phyloP scores from a whole-genome alignment of 1,140 invertebrate genomes.

The Scylla paramamosain region DNA sequence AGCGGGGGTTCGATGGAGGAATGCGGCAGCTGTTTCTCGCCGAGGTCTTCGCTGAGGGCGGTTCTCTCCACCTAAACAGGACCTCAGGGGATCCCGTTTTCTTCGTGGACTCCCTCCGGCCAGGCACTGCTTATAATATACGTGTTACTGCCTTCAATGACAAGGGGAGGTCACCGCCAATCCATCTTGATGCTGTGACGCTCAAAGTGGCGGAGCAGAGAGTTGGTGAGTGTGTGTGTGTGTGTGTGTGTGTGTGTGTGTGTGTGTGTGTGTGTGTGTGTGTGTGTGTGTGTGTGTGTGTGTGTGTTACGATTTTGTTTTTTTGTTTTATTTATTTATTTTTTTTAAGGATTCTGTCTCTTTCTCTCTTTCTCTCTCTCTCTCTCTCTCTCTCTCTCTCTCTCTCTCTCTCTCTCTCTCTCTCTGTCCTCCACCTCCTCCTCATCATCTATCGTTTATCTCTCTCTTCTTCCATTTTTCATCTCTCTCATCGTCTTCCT shows the following conservation, averaged over 20 bases:
- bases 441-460: not conserved
- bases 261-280: not conserved
- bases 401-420: not conserved
- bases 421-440: not conserved
- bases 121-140: constrained; percentile 86
- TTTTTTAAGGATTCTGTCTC: not conserved
- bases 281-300: not conserved
- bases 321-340: not conserved
- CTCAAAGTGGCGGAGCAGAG: constrained; percentile 90
- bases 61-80: constrained; percentile 72
- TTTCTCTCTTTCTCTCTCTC: constrained; percentile 23
- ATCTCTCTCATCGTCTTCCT: not conserved
- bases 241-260: too few relatives aligned
- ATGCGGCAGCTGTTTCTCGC: constrained; percentile 90
- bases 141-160: constrained; percentile 88
- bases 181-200: constrained; percentile 87
- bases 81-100: constrained; percentile 76
- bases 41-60: constrained; percentile 83
- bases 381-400: not conserved
- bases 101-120: constrained; percentile 82
- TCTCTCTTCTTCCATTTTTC: too few relatives aligned
- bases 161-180: constrained; percentile 87
- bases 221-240: constrained; percentile 84
- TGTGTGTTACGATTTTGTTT: not conserved
- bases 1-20: constrained; percentile 91